These are phyloP conservation scores for Metopia argyrocephala DNA, from an alignment of 2,888 invertebrate genomes.

Conservation along the genomic window DNA sequence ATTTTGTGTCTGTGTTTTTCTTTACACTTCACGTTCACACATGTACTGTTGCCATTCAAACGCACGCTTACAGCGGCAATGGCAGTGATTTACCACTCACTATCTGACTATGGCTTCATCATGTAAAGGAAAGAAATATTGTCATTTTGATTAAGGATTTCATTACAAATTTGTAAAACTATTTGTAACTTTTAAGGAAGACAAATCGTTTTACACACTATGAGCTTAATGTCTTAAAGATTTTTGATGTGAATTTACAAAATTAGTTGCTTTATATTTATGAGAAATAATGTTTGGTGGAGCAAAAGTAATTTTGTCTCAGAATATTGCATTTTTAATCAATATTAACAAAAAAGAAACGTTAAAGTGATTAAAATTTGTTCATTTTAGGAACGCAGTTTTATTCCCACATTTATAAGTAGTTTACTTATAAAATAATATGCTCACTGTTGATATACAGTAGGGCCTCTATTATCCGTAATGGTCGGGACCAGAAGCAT, in stretches of 20 bases:
- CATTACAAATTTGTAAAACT: conserved; percentile 53
- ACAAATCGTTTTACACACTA: conserved; percentile 24
- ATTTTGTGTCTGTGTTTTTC: conserved; percentile 12
- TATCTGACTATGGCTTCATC: background rate
- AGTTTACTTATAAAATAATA: too few species aligned
- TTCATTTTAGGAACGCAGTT: too few species aligned
- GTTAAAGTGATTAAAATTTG: too few species aligned
- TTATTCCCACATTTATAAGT: too few species aligned
- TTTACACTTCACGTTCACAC: background rate
- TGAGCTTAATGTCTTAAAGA: background rate
- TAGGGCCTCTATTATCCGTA: too few species aligned
- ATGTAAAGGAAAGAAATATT: conserved; percentile 1
- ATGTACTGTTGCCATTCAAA: background rate
- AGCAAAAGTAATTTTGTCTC: background rate
- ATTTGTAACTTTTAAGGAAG: conserved; percentile 45
- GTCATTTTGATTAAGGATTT: conserved; percentile 51
- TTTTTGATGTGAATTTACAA: background rate
- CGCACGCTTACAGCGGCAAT: background rate
- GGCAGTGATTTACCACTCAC: conserved; percentile 9
- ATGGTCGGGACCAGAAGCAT: too few species aligned
- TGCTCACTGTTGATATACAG: too few species aligned
- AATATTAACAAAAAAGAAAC: too few species aligned
- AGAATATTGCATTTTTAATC: background rate
- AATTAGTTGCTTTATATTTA: background rate
- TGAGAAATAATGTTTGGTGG: background rate